A percentile compares a stretch with the other conserved stretches of the same genome.
These are phyloP conservation scores for Drymonia ruficornis DNA, from an alignment of 2,888 invertebrate species.

Conservation along the genomic window DNA sequence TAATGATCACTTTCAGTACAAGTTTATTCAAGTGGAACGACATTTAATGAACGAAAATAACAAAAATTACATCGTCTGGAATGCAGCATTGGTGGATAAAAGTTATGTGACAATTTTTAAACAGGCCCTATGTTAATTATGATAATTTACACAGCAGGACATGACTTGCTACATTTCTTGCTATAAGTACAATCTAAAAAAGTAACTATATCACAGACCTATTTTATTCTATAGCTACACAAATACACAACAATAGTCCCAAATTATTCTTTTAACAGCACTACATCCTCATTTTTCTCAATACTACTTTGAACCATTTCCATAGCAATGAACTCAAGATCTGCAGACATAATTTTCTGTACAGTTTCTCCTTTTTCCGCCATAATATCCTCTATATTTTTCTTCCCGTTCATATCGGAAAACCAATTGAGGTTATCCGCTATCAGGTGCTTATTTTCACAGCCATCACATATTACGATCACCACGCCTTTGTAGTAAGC, in stretches of 20 bases:
- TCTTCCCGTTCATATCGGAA: constrained; percentile 88
- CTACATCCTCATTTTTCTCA: constrained; percentile 42
- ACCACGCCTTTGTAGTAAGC: constrained; percentile 96
- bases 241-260: constrained; percentile 7
- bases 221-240: constrained; percentile 3
- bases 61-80: too few relatives aligned
- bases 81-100: too few relatives aligned
- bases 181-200: too few relatives aligned
- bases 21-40: too few relatives aligned
- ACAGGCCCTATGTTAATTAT: neutral
- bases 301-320: constrained; percentile 56
- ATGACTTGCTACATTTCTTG: too few relatives aligned
- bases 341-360: constrained; percentile 77
- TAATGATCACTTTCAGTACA: too few relatives aligned
- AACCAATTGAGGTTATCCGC: constrained; percentile 99
- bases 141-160: too few relatives aligned
- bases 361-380: constrained; percentile 95
- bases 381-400: constrained; percentile 96
- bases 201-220: constrained; percentile 8
- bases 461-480: constrained; percentile 95
- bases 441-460: constrained; percentile 95
- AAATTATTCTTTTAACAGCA: constrained; percentile 33
- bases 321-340: constrained; percentile 77
- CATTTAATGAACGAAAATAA: too few relatives aligned
- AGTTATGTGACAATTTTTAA: too few relatives aligned